Conservation (phyloP, 2,888 invertebrate genomes). For the Mallateleia sp. region DNA sequence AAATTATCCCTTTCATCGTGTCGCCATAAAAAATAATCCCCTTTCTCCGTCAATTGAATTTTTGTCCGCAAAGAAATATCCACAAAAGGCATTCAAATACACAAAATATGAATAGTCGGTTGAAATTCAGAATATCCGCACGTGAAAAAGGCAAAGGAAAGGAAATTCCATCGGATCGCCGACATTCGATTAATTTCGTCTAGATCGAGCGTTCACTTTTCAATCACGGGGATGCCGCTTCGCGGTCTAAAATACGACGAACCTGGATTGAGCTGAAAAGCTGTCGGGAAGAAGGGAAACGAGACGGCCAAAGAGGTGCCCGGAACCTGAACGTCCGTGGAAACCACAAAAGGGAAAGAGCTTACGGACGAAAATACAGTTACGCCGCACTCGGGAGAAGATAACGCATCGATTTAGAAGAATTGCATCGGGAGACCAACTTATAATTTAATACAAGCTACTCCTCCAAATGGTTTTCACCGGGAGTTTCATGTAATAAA, state of each 20-base stretch:
- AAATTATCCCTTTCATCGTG: background rate
- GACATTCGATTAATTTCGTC: slow-evolving; percentile 68
- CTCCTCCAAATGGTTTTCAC: background rate
- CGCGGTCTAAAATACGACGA: slow-evolving; percentile 53
- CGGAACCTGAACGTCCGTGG: slow-evolving; percentile 12
- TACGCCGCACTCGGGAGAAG: slow-evolving; percentile 29
- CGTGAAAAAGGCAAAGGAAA: slow-evolving; percentile 15
- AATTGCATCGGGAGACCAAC: slow-evolving; percentile 40
- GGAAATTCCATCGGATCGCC: slow-evolving; percentile 47
- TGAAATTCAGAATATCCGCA: slow-evolving; percentile 27
- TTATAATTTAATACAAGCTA: slow-evolving; percentile 57
- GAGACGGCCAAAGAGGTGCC: slow-evolving; percentile 44
- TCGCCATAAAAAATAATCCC: background rate
- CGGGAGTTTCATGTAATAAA: slow-evolving; percentile 8
- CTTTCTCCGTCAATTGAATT: slow-evolving; percentile 14
- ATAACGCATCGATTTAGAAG: slow-evolving; percentile 62
- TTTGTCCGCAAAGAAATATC: background rate
- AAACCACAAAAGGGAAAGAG: slow-evolving; percentile 51
- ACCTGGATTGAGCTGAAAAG: slow-evolving; percentile 60
- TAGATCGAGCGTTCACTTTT: slow-evolving; percentile 62
- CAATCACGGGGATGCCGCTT: slow-evolving; percentile 54
- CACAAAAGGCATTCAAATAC: slow-evolving; percentile 37
- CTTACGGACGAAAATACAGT: slow-evolving; percentile 39
- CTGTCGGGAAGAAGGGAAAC: slow-evolving; percentile 47
- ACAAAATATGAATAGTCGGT: slow-evolving; percentile 49